These are phyloP conservation scores for Lanius collurio DNA, from an alignment of 2,113 vertebrate genomes.

Conservation along the genomic window DNA sequence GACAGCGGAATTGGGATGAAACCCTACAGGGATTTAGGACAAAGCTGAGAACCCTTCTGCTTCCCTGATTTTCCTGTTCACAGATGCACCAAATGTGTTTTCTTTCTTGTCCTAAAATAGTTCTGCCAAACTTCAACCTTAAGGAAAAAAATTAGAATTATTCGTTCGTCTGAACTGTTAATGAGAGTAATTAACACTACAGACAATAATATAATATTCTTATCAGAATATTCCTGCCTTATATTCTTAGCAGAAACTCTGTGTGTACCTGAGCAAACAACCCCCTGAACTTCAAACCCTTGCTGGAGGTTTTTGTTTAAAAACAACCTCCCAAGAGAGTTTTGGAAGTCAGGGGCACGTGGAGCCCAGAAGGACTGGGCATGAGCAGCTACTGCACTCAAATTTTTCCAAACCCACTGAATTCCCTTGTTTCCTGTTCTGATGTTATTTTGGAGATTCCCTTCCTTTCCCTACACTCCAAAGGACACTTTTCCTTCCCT, in stretches of 20 bases:
- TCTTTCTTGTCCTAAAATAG: background rate
- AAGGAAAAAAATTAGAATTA: background rate
- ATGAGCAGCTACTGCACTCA: background rate
- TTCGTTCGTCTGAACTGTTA: background rate
- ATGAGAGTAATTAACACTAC: background rate
- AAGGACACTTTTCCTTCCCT: background rate
- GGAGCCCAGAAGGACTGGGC: background rate
- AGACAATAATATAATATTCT: background rate
- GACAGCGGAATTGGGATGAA: background rate
- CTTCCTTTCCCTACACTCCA: rapidly evolving
- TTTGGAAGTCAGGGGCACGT: background rate
- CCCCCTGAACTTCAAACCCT: background rate
- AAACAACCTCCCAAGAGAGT: background rate
- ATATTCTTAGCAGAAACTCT: background rate
- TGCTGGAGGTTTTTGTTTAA: background rate
- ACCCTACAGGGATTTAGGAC: background rate
- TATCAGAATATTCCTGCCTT: background rate
- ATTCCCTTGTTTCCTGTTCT: background rate
- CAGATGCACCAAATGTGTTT: background rate
- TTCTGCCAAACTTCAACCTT: background rate
- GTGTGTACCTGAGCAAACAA: background rate
- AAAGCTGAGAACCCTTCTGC: background rate
- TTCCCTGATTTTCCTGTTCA: background rate
- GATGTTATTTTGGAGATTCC: background rate
- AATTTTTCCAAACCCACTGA: background rate